Base-by-base conservation (phyloP, 1,140 invertebrate species). In the Linepithema humile region DNA sequence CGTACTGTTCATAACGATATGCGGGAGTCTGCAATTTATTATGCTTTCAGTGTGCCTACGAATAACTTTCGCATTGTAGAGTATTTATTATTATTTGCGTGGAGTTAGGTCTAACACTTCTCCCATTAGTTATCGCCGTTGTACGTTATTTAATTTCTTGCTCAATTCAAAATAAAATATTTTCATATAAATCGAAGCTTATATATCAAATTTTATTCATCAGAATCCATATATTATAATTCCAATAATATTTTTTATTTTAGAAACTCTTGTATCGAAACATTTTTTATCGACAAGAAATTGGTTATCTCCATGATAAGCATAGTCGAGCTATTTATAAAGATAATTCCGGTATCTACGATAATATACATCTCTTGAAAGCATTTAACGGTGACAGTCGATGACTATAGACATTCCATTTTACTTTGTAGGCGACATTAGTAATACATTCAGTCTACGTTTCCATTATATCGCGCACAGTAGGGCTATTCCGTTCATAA, bases 381-480 rank as follows among this genome's bases (percentile, higher is more conserved):
- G 40, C 20, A n/a, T 62, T 65, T 29, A 65, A 64, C 29, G 38
- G 45, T 55, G 50, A 40, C 69, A 55, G 23, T n/a, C 40, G 40
- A 48, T 45, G 38, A 10, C 29, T 7, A 17, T 12, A 38, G 20
- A 32, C 23, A 55, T 74, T 9, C 17, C 15, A 45, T 38, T 64
- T 67, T 17, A 55, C 23, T 53, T 70, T 23, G 45, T 74, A 43
- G n/a, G 12, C 17, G 48, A 69, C 64, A 74, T 12, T 59, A 32
- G 15, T 35, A 35, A 73, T 23, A 72, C 29, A 10, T 59, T 45
- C 40, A 74, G 35, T 48, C 20, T 10, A 17, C 12, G 55, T 82
- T 60, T 82, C 55, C 53, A 35, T 82, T 82, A 73, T 74, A 53
- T 74, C 43, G 29, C 20, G 32, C 43, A 72, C 43, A 69, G 48